A percentile compares a stretch with the other conserved stretches of the same genome.
Evolutionary conservation across 2,888 invertebrate genomes (phyloP).

Genomic region (Dyspetes luteomarginatus): DNA sequence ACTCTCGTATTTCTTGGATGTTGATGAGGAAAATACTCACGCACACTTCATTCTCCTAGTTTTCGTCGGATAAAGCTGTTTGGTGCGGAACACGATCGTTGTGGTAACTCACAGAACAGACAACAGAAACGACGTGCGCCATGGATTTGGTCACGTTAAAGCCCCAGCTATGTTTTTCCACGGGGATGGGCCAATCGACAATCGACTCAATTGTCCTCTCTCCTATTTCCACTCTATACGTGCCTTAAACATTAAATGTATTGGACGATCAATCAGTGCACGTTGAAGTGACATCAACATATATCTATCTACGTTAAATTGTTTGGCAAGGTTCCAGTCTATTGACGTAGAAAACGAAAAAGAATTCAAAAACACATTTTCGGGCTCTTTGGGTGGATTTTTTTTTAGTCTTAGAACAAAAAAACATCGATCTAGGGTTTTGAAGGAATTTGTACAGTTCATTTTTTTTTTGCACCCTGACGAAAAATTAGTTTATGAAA

Average conservation of each 20-base stretch:
- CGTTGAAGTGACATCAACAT: no score
- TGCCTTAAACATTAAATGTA: constrained; percentile 61
- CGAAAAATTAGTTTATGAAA: no score
- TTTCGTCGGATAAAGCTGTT: neutral
- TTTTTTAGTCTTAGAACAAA: no score
- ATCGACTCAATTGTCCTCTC: constrained; percentile 56
- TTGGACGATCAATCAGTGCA: constrained; percentile 33
- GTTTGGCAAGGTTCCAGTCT: no score
- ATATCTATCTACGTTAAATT: no score
- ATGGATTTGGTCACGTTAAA: constrained; percentile 55
- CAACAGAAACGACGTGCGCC: constrained; percentile 45
- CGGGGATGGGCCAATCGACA: constrained; percentile 41
- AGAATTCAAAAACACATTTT: neutral
- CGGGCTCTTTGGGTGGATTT: no score
- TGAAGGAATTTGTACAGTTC: no score
- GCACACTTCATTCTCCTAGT: neutral
- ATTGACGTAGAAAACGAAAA: no score
- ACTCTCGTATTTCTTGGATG: neutral
- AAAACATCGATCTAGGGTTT: no score
- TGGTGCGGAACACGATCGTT: constrained; percentile 37
- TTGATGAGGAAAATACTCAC: neutral
- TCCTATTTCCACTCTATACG: constrained; percentile 46
- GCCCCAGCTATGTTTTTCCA: neutral
- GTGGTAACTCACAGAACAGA: constrained; percentile 38
- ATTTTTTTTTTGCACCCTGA: no score